These are phyloP conservation scores for Gracilinanus agilis DNA, from an alignment of 2,113 vertebrate genomes.

Conservation along the genomic window DNA sequence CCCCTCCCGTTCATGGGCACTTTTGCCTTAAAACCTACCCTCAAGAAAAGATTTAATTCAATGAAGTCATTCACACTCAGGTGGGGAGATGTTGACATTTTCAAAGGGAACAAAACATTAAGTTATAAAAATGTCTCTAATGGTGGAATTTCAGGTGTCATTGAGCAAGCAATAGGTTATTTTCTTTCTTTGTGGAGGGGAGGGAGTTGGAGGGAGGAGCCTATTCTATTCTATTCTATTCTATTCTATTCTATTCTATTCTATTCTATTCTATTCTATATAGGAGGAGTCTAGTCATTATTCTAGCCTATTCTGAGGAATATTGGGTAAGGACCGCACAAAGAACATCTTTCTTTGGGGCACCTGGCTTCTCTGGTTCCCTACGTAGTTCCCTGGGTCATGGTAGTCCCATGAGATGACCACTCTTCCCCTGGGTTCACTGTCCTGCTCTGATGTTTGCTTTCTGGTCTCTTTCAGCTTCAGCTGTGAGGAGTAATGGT, in stretches of 20 bases:
- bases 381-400: not conserved
- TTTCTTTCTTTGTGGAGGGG: not conserved
- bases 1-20: not conserved
- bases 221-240: too few relatives aligned
- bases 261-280: too few relatives aligned
- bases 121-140: not conserved
- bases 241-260: too few relatives aligned
- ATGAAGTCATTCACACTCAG: not conserved
- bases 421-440: not conserved
- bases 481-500: slow-evolving; percentile 51
- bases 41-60: not conserved
- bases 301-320: not conserved
- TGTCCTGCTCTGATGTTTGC: not conserved
- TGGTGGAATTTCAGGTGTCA: not conserved
- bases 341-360: too few relatives aligned
- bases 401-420: not conserved
- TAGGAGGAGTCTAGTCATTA: too few relatives aligned
- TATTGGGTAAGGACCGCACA: not conserved
- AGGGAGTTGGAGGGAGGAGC: not conserved
- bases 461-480: slow-evolving; percentile 66
- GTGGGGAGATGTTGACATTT: not conserved
- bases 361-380: too few relatives aligned
- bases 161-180: not conserved
- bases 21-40: not conserved
- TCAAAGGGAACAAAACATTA: not conserved